Conservation (phyloP, 2,797 vertebrate genomes). For the Dipus sagitta region DNA sequence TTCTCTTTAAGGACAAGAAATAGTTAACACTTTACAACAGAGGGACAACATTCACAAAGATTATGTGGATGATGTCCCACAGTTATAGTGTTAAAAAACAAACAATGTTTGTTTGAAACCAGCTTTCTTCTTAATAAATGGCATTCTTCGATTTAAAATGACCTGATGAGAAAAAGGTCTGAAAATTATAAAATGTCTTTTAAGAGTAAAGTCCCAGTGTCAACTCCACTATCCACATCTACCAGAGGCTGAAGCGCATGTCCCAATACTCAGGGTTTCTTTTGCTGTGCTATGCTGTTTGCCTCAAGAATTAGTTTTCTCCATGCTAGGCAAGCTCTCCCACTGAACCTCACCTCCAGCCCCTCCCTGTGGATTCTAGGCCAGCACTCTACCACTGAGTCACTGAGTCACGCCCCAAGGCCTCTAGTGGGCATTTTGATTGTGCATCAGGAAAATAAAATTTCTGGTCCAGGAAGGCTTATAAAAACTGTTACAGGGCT, state of each 20-base stretch:
- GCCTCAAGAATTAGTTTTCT: too few species aligned
- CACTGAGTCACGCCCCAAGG: too few species aligned
- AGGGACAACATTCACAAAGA: background rate
- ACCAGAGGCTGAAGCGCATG: background rate
- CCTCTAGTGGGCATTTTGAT: too few species aligned
- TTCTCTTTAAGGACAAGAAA: slow-evolving; percentile 40
- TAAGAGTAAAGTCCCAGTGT: background rate
- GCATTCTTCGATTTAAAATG: background rate
- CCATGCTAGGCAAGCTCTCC: too few species aligned
- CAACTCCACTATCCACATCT: background rate
- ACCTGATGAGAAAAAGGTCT: background rate
- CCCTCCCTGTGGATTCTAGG: too few species aligned
- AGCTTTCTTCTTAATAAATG: slow-evolving; percentile 21
- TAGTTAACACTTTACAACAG: background rate
- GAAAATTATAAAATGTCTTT: background rate
- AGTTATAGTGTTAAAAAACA: background rate
- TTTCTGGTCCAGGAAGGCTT: too few species aligned
- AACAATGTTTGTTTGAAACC: slow-evolving; percentile 13
- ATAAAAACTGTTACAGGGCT: too few species aligned
- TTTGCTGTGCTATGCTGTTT: background rate
- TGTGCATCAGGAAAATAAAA: too few species aligned
- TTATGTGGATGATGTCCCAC: background rate
- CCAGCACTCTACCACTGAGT: too few species aligned
- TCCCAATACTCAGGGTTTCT: background rate
- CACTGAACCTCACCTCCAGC: too few species aligned